Evolutionary conservation across 2,888 invertebrate species (phyloP), one percentile per base, ranked within the genome.

Genomic region (Amphipoea lucens): DNA sequence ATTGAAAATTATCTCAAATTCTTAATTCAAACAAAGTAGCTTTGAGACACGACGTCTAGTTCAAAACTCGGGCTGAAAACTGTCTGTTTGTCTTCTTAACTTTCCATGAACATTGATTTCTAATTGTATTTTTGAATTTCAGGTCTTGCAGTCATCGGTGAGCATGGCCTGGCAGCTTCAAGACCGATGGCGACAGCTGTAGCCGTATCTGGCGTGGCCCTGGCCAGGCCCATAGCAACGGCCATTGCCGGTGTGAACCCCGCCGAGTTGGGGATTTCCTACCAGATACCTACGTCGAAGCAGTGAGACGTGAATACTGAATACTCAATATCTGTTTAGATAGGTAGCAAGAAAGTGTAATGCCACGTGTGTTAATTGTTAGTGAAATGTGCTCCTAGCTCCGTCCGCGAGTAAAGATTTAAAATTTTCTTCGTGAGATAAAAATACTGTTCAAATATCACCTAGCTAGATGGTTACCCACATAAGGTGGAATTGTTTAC

Each of bases 241-340:
- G 98, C 98, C 11, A 97, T 98, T 60, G 98, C 98, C 2, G 98
- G 98, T 2, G 95, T 98, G 0, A 97, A 97, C 80, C 97, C 97
- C 0, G 2, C 88, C 0, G 12, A 70, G 0, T 89, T 97, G 2
- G 94, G 94, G 17, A 90, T 97, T 40, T 78, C 93, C 75, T 92
- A 92, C 67, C 90, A 94, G 12, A n/a, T 92, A 9, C 92, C 94
- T 76, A 92, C 94, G 45, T 57, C 71, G 6, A 80, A 57, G 23
- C 76, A 81, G 4, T 63, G 29, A 70, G 36, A 68, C 23, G 42
- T 48, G 29, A 29, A 65, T 54, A 36, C 36, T 60, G 29, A 29
- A 65, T 54, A 48, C 36, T 63, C 0, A 68, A 42, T 63, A 7
- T 40, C 6, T 45, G 42, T 48, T 45, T n/a, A 54, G 2, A 23